Conservation (phyloP, 2,113 vertebrate species). For the Siniperca chuatsi region DNA sequence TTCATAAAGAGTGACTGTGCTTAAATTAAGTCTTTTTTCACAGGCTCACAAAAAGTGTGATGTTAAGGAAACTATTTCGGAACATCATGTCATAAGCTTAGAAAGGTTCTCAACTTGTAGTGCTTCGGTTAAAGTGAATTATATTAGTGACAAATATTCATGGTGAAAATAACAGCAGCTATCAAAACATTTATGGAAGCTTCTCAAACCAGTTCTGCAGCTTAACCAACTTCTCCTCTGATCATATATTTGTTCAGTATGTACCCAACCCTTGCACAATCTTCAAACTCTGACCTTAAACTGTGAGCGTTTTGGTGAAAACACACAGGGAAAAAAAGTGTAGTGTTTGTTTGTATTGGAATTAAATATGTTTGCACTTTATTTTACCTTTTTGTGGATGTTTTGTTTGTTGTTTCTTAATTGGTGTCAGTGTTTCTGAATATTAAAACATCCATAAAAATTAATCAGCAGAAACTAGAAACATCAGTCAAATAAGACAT, state of each 20-base stretch:
- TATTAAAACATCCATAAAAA: background rate
- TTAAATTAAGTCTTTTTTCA: background rate
- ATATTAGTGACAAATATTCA: background rate
- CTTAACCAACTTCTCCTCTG: background rate
- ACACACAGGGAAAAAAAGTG: background rate
- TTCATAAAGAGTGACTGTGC: background rate
- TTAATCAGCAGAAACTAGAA: background rate
- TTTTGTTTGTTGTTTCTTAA: background rate
- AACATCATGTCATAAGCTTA: background rate
- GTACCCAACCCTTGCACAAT: background rate
- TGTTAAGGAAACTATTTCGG: background rate
- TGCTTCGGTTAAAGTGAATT: background rate
- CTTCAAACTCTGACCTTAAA: conserved; percentile 16
- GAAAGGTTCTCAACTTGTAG: background rate
- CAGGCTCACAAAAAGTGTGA: background rate
- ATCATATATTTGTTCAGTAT: background rate
- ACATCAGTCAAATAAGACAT: background rate
- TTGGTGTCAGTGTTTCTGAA: background rate
- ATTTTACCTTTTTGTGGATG: background rate
- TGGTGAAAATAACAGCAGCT: background rate
- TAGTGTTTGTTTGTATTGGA: background rate
- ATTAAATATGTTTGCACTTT: background rate
- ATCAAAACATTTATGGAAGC: background rate
- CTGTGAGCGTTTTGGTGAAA: background rate
- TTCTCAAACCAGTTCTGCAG: background rate